These are phyloP conservation scores for Pocillopora grandis DNA, from an alignment of 92 coral and sea anemone genomes.

Conservation along the genomic window DNA sequence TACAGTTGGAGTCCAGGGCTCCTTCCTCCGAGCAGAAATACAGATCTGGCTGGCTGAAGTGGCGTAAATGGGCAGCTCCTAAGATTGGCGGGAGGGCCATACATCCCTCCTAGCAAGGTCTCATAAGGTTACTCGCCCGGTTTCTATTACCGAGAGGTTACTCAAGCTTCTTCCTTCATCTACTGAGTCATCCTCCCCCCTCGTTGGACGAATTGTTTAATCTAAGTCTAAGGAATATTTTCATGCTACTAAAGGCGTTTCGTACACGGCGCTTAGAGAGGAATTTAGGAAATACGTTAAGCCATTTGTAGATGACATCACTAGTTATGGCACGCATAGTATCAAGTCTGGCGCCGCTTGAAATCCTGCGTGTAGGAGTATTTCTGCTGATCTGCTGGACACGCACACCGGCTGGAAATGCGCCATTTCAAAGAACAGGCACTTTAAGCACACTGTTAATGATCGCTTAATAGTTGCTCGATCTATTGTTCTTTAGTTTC, in stretches of 20 bases:
- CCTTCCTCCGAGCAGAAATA: slow-evolving; percentile 13
- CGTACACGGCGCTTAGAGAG: neutral
- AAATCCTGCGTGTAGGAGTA: no score
- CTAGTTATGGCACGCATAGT: no score
- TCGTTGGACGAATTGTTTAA: slow-evolving; percentile 58
- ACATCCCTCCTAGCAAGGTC: slow-evolving; percentile 30
- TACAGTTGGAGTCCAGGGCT: no score
- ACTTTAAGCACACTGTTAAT: no score
- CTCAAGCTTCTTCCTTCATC: neutral
- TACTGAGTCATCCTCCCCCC: slow-evolving; percentile 15
- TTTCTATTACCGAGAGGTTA: neutral
- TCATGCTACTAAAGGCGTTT: slow-evolving; percentile 16
- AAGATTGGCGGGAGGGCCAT: neutral
- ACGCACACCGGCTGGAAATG: no score
- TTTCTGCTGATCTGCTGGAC: no score
- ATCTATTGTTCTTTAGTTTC: no score
- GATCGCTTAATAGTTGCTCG: no score
- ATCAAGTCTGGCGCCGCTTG: no score
- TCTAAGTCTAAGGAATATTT: slow-evolving; percentile 49
- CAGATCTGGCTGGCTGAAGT: neutral
- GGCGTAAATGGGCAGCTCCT: neutral
- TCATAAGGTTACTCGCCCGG: slow-evolving; percentile 56
- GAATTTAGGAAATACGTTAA: no score
- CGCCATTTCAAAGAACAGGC: no score
- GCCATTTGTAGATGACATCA: no score